phyloP scores from a whole-genome alignment of 2,113 vertebrate genomes.

The Myotis lucifugus region DNA sequence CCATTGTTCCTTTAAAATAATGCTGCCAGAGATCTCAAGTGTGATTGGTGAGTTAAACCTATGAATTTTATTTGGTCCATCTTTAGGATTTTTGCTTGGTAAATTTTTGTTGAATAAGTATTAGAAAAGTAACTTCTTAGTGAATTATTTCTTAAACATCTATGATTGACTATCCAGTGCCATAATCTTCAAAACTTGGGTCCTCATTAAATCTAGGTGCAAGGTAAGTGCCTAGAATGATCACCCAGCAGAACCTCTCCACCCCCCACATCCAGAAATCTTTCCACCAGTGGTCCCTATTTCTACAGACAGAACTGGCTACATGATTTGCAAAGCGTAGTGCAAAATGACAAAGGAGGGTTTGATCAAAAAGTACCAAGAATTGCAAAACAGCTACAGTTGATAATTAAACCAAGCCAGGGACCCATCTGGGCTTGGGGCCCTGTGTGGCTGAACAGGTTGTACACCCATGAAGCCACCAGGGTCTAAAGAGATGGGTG shows the following conservation, averaged over 20 bases:
- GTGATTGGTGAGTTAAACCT: neutral
- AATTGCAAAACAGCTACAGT: neutral
- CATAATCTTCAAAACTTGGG: neutral
- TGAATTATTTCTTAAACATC: neutral
- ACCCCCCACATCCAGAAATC: neutral
- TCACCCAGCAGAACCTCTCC: neutral
- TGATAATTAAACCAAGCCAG: neutral
- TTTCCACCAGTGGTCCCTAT: neutral
- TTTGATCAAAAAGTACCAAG: neutral
- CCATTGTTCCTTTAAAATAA: neutral
- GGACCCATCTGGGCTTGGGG: neutral
- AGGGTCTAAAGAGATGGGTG: neutral
- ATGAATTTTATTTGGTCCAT: neutral
- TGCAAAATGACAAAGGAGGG: neutral
- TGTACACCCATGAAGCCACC: neutral
- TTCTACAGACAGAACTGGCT: neutral
- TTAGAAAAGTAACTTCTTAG: neutral
- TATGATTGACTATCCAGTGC: neutral
- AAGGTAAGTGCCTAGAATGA: neutral
- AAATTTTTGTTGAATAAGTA: conserved; percentile 9
- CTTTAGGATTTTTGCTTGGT: neutral
- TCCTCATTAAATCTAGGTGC: neutral
- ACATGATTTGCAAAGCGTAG: neutral
- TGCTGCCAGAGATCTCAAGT: neutral
- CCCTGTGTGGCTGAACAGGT: neutral